These are phyloP conservation scores for Parelbella ahira DNA, from an alignment of 2,888 invertebrate species.

Conservation along the genomic window DNA sequence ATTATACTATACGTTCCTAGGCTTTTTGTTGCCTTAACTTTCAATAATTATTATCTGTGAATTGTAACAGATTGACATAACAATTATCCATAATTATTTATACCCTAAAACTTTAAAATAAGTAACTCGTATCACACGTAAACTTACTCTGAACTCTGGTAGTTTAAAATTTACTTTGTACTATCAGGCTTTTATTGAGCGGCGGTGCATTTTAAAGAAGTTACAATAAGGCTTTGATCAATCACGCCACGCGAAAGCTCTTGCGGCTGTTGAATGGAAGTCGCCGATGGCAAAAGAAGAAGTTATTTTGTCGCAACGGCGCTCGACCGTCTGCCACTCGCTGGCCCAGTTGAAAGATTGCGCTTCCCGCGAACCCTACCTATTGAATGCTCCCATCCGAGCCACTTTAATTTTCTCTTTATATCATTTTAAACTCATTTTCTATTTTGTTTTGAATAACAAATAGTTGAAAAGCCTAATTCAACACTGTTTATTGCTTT, in stretches of 20 bases:
- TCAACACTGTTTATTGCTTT: too few species aligned
- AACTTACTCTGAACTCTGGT: not conserved
- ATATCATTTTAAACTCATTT: constrained; percentile 31
- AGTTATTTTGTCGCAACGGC: constrained; percentile 64
- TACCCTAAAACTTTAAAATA: too few species aligned
- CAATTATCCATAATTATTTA: too few species aligned
- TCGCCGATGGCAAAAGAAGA: constrained; percentile 46
- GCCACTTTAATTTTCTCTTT: constrained; percentile 8
- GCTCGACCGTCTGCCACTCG: constrained; percentile 50
- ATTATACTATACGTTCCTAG: too few species aligned
- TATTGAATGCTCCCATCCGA: constrained; percentile 53
- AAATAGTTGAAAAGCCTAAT: too few species aligned
- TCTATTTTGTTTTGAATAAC: too few species aligned
- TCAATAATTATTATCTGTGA: too few species aligned
- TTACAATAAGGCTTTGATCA: constrained; percentile 69
- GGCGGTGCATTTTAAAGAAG: constrained; percentile 58
- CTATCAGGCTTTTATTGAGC: constrained; percentile 35
- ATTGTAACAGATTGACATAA: too few species aligned
- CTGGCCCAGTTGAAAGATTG: constrained; percentile 60
- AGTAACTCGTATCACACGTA: too few species aligned
- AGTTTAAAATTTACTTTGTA: constrained; percentile 6
- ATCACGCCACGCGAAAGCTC: constrained; percentile 71
- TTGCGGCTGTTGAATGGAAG: constrained; percentile 66
- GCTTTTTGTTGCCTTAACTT: too few species aligned
- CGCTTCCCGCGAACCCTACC: constrained; percentile 50